Conservation (phyloP, 2,797 vertebrate species). For the Allochrocebus solatus region DNA sequence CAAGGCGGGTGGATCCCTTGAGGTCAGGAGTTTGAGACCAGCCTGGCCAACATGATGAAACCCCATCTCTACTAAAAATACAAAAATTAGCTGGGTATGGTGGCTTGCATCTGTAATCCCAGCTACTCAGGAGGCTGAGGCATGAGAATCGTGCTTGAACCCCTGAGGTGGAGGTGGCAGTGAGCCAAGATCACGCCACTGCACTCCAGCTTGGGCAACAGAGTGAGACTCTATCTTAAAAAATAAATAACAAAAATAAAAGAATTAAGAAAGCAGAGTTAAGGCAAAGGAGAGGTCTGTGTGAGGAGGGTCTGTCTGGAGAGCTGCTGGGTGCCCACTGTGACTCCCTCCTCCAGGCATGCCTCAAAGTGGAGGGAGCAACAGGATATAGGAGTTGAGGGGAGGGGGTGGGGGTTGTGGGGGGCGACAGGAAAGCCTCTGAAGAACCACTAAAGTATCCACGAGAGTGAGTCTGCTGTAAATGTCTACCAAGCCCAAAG, state of each 20-base stretch:
- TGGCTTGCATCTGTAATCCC: not conserved
- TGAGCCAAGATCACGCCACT: not conserved
- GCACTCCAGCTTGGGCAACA: not conserved
- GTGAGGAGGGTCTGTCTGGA: not conserved
- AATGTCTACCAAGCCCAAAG: not conserved
- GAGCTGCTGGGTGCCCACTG: not conserved
- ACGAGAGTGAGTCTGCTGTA: not conserved
- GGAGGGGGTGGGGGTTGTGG: too few relatives aligned
- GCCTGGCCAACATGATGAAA: not conserved
- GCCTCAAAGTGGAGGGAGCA: not conserved
- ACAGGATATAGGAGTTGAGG: fast-evolving
- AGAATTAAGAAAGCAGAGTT: not conserved
- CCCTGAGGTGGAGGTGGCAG: not conserved
- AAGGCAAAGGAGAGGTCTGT: not conserved
- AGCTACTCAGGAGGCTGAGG: not conserved
- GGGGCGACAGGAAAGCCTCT: not conserved
- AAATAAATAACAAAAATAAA: not conserved
- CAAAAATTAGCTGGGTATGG: not conserved
- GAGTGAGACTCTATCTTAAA: not conserved
- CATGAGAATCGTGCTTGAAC: not conserved
- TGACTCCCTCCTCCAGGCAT: not conserved
- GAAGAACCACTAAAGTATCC: not conserved
- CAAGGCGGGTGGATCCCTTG: not conserved
- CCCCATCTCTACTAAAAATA: not conserved
- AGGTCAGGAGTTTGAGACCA: not conserved